phyloP scores from a whole-genome alignment of 2,113 vertebrate species.

The Acinonyx jubatus region DNA sequence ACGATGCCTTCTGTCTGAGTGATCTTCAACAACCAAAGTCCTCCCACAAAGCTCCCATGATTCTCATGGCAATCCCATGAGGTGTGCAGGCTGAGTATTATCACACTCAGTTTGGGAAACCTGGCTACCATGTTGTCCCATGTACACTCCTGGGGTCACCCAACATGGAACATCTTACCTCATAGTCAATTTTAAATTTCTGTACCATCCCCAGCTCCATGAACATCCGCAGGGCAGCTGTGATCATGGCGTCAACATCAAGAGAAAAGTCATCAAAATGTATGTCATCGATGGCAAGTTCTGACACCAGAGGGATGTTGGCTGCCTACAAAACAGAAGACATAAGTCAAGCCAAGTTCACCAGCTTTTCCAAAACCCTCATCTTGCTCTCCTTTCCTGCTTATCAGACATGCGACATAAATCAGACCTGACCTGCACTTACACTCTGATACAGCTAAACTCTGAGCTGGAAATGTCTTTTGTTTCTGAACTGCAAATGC shows the following conservation, averaged over 20 bases:
- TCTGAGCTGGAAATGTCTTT: slow-evolving; percentile 71
- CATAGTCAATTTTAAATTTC: slow-evolving; percentile 99
- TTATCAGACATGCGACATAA: slow-evolving; percentile 63
- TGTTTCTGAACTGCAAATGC: slow-evolving; percentile 64
- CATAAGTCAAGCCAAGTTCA: slow-evolving; percentile 76
- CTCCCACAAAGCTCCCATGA: not conserved
- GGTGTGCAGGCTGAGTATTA: not conserved
- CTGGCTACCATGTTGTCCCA: not conserved
- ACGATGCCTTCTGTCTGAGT: accelerated
- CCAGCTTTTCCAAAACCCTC: slow-evolving; percentile 59
- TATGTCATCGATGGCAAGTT: slow-evolving; percentile 95
- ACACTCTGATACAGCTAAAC: slow-evolving; percentile 72
- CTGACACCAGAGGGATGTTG: slow-evolving; percentile 96
- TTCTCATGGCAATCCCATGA: not conserved
- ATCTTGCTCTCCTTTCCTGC: slow-evolving; percentile 50
- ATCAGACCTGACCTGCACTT: slow-evolving; percentile 72
- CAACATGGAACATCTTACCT: slow-evolving; percentile 88
- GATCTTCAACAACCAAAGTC: slow-evolving; percentile 50
- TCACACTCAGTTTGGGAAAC: not conserved
- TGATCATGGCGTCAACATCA: slow-evolving; percentile 97
- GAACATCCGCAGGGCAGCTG: slow-evolving; percentile 97
- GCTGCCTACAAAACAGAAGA: slow-evolving; percentile 90
- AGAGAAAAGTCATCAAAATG: slow-evolving; percentile 99
- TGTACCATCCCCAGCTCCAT: slow-evolving; percentile 99
- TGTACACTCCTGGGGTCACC: not conserved